Evolutionary conservation across 1,140 invertebrate species (phyloP).

Genomic region (Doryteuthis pealeii): DNA sequence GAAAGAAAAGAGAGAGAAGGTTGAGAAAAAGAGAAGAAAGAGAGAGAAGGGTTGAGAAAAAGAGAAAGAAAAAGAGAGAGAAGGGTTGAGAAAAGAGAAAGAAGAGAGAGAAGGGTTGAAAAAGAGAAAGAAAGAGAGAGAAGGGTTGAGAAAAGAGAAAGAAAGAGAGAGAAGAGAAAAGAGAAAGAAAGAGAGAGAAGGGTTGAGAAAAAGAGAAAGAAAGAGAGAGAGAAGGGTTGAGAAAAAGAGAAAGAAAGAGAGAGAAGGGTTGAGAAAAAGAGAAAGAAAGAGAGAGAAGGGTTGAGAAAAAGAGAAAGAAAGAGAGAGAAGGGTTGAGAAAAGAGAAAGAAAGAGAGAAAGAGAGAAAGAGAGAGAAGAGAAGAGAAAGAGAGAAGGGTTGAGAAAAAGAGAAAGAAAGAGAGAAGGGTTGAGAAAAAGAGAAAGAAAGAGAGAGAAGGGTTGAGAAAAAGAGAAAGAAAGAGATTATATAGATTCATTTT

Average conservation of each 20-base stretch:
- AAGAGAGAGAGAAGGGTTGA: background rate
- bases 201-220: background rate
- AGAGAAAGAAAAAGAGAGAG: background rate
- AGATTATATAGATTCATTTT: no score
- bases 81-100: no score
- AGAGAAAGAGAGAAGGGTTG: background rate
- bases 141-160: background rate
- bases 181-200: no score
- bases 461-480: background rate
- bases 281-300: background rate
- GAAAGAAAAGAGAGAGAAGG: background rate
- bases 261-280: background rate
- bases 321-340: background rate
- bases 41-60: background rate
- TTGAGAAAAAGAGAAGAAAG: background rate
- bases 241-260: background rate
- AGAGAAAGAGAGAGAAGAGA: background rate
- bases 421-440: background rate
- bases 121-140: background rate
- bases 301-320: no score
- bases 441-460: background rate
- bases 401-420: background rate
- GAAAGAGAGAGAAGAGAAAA: no score
- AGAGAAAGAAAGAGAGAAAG: background rate
- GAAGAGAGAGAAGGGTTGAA: background rate